phyloP scores from a whole-genome alignment of 2,797 vertebrate genomes.

The Ctenopoma kingsleyae region DNA sequence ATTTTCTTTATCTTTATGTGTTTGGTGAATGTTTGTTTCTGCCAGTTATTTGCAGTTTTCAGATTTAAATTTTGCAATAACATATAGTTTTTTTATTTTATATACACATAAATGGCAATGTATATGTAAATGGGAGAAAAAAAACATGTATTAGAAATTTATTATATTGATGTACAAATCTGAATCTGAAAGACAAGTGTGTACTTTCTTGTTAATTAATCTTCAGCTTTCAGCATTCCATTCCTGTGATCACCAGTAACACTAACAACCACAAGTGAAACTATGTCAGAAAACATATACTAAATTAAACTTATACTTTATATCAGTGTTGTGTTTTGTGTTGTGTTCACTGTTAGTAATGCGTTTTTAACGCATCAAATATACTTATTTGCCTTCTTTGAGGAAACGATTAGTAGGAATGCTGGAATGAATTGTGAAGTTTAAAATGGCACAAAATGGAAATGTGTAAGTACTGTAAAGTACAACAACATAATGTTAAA shows the following conservation, averaged over 20 bases:
- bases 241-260: constrained; percentile 64
- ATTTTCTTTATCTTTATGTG: constrained; percentile 30
- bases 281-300: constrained; percentile 57
- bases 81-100: constrained; percentile 69
- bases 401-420: too few species aligned
- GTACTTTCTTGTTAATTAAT: constrained; percentile 67
- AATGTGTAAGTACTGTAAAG: background rate
- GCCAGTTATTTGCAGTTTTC: constrained; percentile 48
- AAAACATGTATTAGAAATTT: constrained; percentile 49
- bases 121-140: constrained; percentile 23
- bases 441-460: too few species aligned
- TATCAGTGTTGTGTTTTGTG: constrained; percentile 38
- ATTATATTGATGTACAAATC: constrained; percentile 65
- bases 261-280: constrained; percentile 66
- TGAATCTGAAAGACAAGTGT: constrained; percentile 54
- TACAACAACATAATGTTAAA: background rate
- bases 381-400: too few species aligned
- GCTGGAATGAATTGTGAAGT: too few species aligned
- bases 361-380: too few species aligned
- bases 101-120: constrained; percentile 61
- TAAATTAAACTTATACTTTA: constrained; percentile 84
- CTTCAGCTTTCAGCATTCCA: constrained; percentile 72
- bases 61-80: constrained; percentile 65
- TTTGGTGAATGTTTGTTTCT: constrained; percentile 38
- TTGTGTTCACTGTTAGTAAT: background rate